Base-by-base conservation (phyloP, 2,113 vertebrate genomes). In the Varanus komodoensis region DNA sequence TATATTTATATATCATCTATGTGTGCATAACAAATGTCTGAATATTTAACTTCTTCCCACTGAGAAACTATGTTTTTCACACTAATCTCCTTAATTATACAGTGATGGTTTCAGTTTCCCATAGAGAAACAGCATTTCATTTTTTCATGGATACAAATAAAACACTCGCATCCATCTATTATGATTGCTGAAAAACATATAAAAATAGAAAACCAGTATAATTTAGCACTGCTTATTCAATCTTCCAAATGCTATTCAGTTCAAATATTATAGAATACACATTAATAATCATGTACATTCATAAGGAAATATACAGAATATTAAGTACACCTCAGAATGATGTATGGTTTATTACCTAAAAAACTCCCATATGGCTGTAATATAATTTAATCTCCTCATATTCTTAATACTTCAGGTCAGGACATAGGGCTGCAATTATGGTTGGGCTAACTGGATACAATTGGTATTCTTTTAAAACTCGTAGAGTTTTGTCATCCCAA, bases 1-100 rank as follows among this genome's bases (percentile, higher is more conserved):
- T 92, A 87, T 87, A 0, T 86, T 95, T 78, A 12, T 57, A 81
- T 87, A 38, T 88, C 87, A 68, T 95, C 92, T 94, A 91, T 89
- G 87, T 93, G 67, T 7, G 8, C 44, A 84, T 92, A 68, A 89
- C 57, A 81, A n/a, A 15, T 82, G 17, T 4, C 2, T 32, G 61
- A 17, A 34, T 61, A 82, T 54, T 32, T 52, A 54, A 14, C 25
- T 79, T 9, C 68, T 12, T 8, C 27, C 68, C 68, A 69, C 68
- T 32, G 12, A 5, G 25, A 52, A 52, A 84, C 11, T 27, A 29
- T 68, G 81, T 64, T 64, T 21, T 84, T 44, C 34, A 68, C 23
- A 64, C 54, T 23, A 44, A 44, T 44, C 38, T 44, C 38, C 38
- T 44, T 44, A 44, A 44, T 44, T 44, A 44, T 44, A 44, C 38